phyloP scores from a whole-genome alignment of 2,113 vertebrate species.

The Heterochromis multidens region DNA sequence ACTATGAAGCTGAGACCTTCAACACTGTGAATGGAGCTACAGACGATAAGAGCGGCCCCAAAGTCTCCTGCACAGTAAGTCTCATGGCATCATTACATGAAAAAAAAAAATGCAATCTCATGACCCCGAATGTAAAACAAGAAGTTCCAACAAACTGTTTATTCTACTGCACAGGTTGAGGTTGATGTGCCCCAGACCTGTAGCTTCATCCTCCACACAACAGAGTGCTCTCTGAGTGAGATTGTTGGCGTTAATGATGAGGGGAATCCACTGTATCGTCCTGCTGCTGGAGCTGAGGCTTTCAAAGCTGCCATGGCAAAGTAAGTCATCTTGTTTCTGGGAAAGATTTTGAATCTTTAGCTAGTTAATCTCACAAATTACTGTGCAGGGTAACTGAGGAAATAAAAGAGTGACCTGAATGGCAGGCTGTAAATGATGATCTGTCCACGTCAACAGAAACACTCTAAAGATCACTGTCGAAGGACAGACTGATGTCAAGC shows the following conservation, averaged over 20 bases:
- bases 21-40: constrained; percentile 78
- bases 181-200: constrained; percentile 89
- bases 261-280: constrained; percentile 69
- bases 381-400: constrained; percentile 34
- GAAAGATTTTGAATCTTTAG: neutral
- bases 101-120: fast-evolving
- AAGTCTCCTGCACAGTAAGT: constrained; percentile 83
- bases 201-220: constrained; percentile 80
- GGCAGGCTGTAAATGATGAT: neutral
- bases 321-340: constrained; percentile 60
- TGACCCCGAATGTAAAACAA: neutral
- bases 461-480: constrained; percentile 78
- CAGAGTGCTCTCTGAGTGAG: constrained; percentile 84
- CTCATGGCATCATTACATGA: neutral
- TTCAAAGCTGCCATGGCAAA: constrained; percentile 85
- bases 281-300: constrained; percentile 76
- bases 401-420: neutral
- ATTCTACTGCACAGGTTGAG: constrained; percentile 76
- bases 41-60: constrained; percentile 78
- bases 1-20: constrained; percentile 83
- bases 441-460: constrained; percentile 66
- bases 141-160: neutral
- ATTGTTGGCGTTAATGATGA: constrained; percentile 60
- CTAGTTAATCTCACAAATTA: neutral
- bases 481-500: constrained; percentile 66